Conservation (phyloP, 2,797 vertebrate genomes). For the Pagetopsis macropterus region DNA sequence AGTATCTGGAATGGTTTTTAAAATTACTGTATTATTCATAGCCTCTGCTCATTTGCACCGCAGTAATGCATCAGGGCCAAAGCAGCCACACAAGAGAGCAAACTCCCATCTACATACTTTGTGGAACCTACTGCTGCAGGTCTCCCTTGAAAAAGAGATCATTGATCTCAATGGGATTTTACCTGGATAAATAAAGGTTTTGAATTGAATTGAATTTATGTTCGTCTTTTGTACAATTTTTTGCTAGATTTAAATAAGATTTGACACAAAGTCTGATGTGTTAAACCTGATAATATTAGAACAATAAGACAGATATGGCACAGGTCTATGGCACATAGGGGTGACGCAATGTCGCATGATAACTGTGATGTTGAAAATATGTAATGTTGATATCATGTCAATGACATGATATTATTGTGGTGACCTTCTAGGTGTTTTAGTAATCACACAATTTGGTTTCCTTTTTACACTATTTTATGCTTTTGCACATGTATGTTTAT, state of each 20-base stretch:
- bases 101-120: neutral
- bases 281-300: neutral
- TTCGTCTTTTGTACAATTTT: neutral
- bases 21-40: slow-evolving; percentile 28
- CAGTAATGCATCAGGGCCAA: slow-evolving; percentile 14
- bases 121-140: too few species aligned
- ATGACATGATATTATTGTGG: too few species aligned
- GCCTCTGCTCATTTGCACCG: slow-evolving; percentile 20
- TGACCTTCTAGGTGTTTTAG: too few species aligned
- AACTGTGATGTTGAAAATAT: too few species aligned
- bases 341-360: too few species aligned
- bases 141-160: too few species aligned
- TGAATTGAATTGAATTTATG: neutral
- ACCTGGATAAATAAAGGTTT: too few species aligned
- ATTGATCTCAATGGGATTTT: too few species aligned
- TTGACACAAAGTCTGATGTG: neutral
- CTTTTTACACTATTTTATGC: too few species aligned
- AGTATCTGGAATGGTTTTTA: neutral
- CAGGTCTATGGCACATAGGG: neutral
- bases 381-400: too few species aligned
- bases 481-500: too few species aligned
- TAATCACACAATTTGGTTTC: too few species aligned
- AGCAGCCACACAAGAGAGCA: neutral
- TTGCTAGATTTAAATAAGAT: slow-evolving; percentile 8
- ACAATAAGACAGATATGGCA: slow-evolving; percentile 13